Evolutionary conservation across 2,888 invertebrate species (phyloP), one percentile per base, ranked within the genome.

Genomic region (Abrostola triplasia): DNA sequence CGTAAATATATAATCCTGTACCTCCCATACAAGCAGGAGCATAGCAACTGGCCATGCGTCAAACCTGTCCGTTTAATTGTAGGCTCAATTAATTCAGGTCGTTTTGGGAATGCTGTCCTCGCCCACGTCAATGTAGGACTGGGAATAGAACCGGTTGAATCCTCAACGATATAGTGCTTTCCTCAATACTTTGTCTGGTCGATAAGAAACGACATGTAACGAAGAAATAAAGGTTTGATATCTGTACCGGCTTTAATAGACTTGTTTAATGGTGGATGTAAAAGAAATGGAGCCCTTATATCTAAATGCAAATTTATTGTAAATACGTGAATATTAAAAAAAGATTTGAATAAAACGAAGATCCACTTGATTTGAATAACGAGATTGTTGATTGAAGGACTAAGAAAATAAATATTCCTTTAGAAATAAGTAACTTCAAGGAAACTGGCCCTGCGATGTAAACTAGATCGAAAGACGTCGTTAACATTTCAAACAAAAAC

Each of bases 51-150:
- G 47, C 51, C 53, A 65, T 71, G 73, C 48, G 61, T 75, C 70
- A 70, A 77, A 79, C 73, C 73, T 61, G 71, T 74, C 70, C 36
- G 64, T 64, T 76, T 77, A 77, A 79, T 81, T 79, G 80, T 79
- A 81, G 67, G 57, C 66, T 70, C 71, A 81, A 72, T 79, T 80
- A 76, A 79, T 77, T 67, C 70, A 74, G 74, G 81, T 76, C 78
- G 79, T 88, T 87, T 88, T 78, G 83, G 86, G 90, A 90, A 89
- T 88, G 89, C 81, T 70, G 89, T 84, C 81, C 77, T 82, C 88
- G 84, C 87, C 91, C 89, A 90, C 85, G 77, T 77, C 69, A 66
- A 72, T 65, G 67, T 67, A 67, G 75, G 68, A 76, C 75, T 77
- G 80, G 85, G 86, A 85, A 76, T 77, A 66, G 78, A 85, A 91